Evolutionary conservation across 2,888 invertebrate species (phyloP), one percentile per base, ranked within the genome.

Genomic region (Holacanthella duospinosa): DNA sequence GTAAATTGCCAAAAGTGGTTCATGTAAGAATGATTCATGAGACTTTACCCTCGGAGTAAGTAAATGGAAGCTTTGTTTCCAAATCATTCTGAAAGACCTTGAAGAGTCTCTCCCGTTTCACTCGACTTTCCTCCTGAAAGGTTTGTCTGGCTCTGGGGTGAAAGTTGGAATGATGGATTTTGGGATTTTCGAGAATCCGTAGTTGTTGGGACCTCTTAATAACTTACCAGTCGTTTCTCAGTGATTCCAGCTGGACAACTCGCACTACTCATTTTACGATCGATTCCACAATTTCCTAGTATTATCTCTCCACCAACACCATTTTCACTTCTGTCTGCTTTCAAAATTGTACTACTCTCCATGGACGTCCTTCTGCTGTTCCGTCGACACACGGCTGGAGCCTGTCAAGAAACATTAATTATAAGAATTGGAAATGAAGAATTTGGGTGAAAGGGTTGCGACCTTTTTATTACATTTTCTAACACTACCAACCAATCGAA

Each of bases 161-260:
- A 48, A 48, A 48, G 48, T 48, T 9, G 48, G 21, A 21, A 48
- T 48, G 48, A 48, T 48, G 48, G 48, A 48, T 48, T 9, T 21
- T 9, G 48, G 48, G 21, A 9, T 48, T n/a, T 48, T 4, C 19
- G 12, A 21, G 48, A 48, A 4, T 21, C 19, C 4, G 21, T 9
- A 48, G 4, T 21, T 4, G 4, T 48, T 48, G 12, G 12, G 4
- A 16, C 21, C n/a, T 48, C 48, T 63, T 67, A 66, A 66, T 62
- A 63, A 58, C 70, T 63, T 66, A 74, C 74, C 74, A 72, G 72
- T 60, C 73, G 70, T 65, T 74, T 74, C 64, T 74, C 74, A 29
- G 68, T 61, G 59, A 69, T 65, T 44, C 68, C 69, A 61, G 69
- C 70, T 64, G 73, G 74, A 65, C 70, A 74, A 65, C 72, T 72